Conservation (phyloP, 1,140 invertebrate species). For the Chironomus tepperi region DNA sequence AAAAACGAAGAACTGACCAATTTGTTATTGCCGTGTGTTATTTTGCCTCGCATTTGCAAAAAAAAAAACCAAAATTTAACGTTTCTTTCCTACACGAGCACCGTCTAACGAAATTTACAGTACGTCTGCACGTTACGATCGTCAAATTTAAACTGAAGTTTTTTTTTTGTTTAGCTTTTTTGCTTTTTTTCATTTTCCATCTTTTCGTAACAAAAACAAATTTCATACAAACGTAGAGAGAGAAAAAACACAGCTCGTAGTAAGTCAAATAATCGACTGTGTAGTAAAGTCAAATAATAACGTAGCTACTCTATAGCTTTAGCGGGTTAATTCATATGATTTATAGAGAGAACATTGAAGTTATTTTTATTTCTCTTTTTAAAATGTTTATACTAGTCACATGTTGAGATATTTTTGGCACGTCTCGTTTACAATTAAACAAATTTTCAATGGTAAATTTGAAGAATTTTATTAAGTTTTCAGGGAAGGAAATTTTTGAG, state of each 20-base stretch:
- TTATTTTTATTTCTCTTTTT: too few relatives aligned
- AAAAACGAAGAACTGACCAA: not conserved
- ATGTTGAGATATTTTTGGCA: not conserved
- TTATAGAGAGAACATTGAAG: too few relatives aligned
- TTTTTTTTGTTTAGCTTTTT: not conserved
- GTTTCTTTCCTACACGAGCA: not conserved
- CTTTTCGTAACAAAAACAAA: not conserved
- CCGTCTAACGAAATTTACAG: not conserved
- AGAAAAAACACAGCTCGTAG: too few relatives aligned
- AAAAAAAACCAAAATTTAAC: not conserved
- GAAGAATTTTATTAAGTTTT: too few relatives aligned
- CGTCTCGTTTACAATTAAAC: not conserved
- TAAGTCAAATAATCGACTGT: too few relatives aligned
- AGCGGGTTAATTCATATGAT: too few relatives aligned
- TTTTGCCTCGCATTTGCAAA: not conserved
- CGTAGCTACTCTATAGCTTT: too few relatives aligned
- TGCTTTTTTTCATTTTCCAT: not conserved
- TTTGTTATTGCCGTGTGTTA: not conserved
- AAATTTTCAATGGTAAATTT: too few relatives aligned
- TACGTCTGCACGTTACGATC: slow-evolving; percentile 11
- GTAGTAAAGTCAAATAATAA: too few relatives aligned
- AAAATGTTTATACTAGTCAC: not conserved
- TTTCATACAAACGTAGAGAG: not conserved
- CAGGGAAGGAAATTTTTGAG: too few relatives aligned
- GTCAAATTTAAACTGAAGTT: slow-evolving; percentile 6